These are phyloP conservation scores for Budorcas taxicolor DNA, from an alignment of 2,113 vertebrate genomes.

Conservation along the genomic window DNA sequence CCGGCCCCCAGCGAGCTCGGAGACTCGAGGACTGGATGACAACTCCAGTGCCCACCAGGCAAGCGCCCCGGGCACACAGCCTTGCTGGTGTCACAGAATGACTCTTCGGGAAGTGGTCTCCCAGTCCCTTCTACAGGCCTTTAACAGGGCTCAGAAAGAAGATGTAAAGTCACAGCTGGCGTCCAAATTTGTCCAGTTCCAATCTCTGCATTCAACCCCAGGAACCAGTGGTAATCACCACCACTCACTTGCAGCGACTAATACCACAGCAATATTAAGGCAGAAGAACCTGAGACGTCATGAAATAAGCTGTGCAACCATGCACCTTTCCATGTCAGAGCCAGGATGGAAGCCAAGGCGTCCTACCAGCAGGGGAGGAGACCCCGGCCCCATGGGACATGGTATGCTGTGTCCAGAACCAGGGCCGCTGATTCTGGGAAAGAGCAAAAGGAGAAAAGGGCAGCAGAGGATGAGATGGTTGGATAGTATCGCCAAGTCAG, in stretches of 20 bases:
- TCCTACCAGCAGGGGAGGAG: background rate
- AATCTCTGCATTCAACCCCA: too few relatives aligned
- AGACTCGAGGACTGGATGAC: background rate
- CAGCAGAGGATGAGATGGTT: background rate
- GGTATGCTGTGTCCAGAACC: background rate
- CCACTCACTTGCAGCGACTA: background rate
- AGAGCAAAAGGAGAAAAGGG: background rate
- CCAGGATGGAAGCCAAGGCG: background rate
- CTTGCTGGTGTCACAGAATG: background rate
- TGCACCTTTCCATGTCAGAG: background rate
- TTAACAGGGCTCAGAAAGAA: background rate
- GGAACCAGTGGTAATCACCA: background rate
- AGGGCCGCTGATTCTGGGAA: background rate
- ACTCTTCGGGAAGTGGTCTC: background rate
- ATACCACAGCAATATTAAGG: background rate
- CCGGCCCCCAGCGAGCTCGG: background rate
- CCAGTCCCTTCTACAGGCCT: background rate
- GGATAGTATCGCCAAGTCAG: background rate
- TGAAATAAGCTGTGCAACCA: background rate
- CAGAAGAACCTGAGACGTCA: background rate
- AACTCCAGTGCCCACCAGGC: background rate
- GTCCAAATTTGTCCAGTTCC: background rate
- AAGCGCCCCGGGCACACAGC: fast-evolving
- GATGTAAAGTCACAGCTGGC: background rate
- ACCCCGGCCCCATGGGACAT: fast-evolving